A percentile compares a stretch with the other conserved stretches of the same genome.
Evolutionary conservation across 35 echinoderm and acorn worm species (phyloP).

Genomic region (Strongylocentrotus purpuratus): DNA sequence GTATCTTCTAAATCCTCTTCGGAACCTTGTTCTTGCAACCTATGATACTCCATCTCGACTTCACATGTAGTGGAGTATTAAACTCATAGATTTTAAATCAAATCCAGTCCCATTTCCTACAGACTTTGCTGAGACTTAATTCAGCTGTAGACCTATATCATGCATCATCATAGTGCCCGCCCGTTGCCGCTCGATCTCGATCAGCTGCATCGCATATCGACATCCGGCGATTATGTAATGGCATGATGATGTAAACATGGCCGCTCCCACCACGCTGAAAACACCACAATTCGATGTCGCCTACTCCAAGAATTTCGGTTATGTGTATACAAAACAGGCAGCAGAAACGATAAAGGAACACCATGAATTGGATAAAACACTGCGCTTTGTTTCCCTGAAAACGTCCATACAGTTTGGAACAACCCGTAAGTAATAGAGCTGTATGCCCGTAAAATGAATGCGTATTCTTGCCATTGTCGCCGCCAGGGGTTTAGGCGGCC

Average conservation of each 20-base stretch:
- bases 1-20: too few relatives aligned
- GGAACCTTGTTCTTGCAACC: too few relatives aligned
- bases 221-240: too few relatives aligned
- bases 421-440: not conserved
- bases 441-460: not conserved
- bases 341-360: slow-evolving; percentile 14
- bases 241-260: slow-evolving; percentile 9
- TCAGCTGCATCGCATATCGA: too few relatives aligned
- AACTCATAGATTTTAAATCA: too few relatives aligned
- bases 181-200: too few relatives aligned
- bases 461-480: not conserved
- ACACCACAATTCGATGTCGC: slow-evolving; percentile 21
- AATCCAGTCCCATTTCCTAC: too few relatives aligned
- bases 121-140: too few relatives aligned
- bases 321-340: slow-evolving; percentile 3
- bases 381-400: slow-evolving; percentile 20
- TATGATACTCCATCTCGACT: too few relatives aligned
- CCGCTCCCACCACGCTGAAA: not conserved
- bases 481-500: not conserved
- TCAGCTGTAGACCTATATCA: too few relatives aligned
- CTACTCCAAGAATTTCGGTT: not conserved
- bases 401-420: slow-evolving; percentile 20
- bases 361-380: slow-evolving; percentile 31
- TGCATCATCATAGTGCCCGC: too few relatives aligned
- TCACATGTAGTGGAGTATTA: too few relatives aligned